A percentile compares a stretch with the other conserved stretches of the same genome.
These are phyloP conservation scores for Bergia sp. DNA, from an alignment of 92 coral and sea anemone species.

Conservation along the genomic window DNA sequence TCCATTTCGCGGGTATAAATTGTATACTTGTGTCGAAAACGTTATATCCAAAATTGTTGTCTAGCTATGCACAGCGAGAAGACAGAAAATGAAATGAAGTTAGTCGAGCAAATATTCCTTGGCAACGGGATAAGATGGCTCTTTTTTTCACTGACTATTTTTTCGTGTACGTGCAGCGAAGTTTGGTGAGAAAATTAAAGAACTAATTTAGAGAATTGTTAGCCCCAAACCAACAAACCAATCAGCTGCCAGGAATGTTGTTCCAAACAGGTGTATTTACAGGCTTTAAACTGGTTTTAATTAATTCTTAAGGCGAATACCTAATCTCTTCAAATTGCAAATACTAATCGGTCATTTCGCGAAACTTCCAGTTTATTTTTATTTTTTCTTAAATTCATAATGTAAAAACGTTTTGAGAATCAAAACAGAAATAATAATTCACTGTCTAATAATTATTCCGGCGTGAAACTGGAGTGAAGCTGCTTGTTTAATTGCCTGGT, in stretches of 20 bases:
- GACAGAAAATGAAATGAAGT: background rate
- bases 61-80: background rate
- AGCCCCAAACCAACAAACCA: slow-evolving; percentile 38
- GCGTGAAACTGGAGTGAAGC: background rate
- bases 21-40: background rate
- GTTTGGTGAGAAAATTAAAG: background rate
- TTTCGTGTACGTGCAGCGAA: slow-evolving; percentile 25
- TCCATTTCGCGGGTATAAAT: slow-evolving; percentile 1
- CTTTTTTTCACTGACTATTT: background rate
- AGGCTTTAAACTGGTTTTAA: slow-evolving; percentile 37
- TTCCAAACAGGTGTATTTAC: slow-evolving; percentile 40
- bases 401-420: background rate
- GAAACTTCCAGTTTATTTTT: background rate
- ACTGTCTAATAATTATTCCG: background rate
- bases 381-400: background rate
- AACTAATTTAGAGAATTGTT: slow-evolving; percentile 9
- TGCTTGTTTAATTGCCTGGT: background rate
- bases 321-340: slow-evolving; percentile 22
- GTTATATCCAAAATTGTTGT: background rate
- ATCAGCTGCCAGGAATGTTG: slow-evolving; percentile 11
- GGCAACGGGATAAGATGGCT: background rate
- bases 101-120: background rate
- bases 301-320: slow-evolving; percentile 38
- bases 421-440: background rate
- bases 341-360: background rate